These are phyloP conservation scores for Holothuria glaberrima DNA, from an alignment of 35 echinoderm and acorn worm species.

Conservation along the genomic window DNA sequence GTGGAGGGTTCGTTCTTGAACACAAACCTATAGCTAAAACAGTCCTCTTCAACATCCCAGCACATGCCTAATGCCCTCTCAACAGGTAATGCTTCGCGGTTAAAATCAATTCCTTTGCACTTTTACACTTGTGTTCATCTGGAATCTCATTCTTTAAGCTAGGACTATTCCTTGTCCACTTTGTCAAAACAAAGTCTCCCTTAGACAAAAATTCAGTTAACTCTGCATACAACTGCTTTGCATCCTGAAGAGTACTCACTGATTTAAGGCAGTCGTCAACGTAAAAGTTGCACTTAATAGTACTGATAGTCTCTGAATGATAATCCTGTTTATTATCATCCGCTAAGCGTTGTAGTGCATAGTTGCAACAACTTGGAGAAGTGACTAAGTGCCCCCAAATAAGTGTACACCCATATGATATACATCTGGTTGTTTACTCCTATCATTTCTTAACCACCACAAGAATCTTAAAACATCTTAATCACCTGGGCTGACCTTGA, in stretches of 20 bases:
- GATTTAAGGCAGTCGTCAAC: neutral
- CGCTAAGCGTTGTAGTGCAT: slow-evolving; percentile 43
- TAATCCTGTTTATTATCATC: slow-evolving; percentile 9
- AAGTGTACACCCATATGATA: slow-evolving; percentile 71
- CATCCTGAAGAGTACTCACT: no score
- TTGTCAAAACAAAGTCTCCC: neutral
- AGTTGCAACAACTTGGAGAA: slow-evolving; percentile 68
- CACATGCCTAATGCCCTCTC: slow-evolving; percentile 70
- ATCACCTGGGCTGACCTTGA: slow-evolving; percentile 46
- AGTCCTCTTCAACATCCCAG: slow-evolving; percentile 68
- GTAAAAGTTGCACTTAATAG: neutral
- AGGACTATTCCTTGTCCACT: no score
- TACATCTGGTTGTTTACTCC: slow-evolving; percentile 16
- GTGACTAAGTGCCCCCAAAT: slow-evolving; percentile 69
- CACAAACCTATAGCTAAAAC: slow-evolving; percentile 51
- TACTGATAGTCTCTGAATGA: neutral
- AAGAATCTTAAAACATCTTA: slow-evolving; percentile 64
- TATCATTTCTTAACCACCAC: slow-evolving; percentile 65
- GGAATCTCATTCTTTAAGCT: slow-evolving; percentile 49
- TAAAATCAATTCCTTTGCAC: slow-evolving; percentile 52
- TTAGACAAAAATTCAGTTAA: neutral
- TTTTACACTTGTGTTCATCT: slow-evolving; percentile 20
- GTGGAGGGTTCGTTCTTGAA: slow-evolving; percentile 21
- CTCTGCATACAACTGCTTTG: neutral
- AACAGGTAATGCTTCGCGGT: slow-evolving; percentile 34